Base-by-base conservation (phyloP, 37 sponge, comb jelly and placozoan species). In the Crambe crambe region DNA sequence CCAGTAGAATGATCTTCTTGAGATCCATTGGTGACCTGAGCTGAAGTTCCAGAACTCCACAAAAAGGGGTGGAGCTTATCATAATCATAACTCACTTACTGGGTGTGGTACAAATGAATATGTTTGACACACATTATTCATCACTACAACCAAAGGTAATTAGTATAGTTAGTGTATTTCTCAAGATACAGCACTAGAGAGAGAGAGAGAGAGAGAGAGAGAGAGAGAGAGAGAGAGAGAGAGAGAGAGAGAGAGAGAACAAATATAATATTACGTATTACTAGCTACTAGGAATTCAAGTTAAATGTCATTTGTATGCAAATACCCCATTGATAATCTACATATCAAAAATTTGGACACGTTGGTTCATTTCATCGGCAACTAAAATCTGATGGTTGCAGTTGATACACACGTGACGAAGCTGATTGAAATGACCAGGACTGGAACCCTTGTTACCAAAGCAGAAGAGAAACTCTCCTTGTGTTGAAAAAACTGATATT, bases 281-380 rank as follows among this genome's bases (percentile, higher is more conserved):
- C n/a, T n/a, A n/a, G n/a, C n/a, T n/a, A n/a, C n/a, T n/a, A n/a
- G n/a, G n/a, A n/a, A n/a, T n/a, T n/a, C n/a, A n/a, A n/a, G n/a
- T n/a, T n/a, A 54, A 54, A 18, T 54, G 56, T 20, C 10, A 54
- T 18, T 20, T 20, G 18, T 54, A 20, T 54, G 56, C 56, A 54
- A 20, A 54, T 18, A 54, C 56, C 18, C 10, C 56, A 20, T 20
- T 18, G 10, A 54, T 54, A 54, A 54, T 54, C 56, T 54, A 54
- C 56, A 54, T 10, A 25, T 76, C 63, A 76, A 76, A 76, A 5
- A 76, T 37, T 29, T 76, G 76, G 39, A 76, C 61, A 25, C 76
- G 76, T 35, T 76, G 76, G 76, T 76, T 76, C 37, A 56, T 34
- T 34, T 76, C 76, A 57, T 76, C 76, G 21, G 76, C 76, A 76